Base-by-base conservation (phyloP, 2,797 vertebrate genomes). In the Oryzias sinensis region DNA sequence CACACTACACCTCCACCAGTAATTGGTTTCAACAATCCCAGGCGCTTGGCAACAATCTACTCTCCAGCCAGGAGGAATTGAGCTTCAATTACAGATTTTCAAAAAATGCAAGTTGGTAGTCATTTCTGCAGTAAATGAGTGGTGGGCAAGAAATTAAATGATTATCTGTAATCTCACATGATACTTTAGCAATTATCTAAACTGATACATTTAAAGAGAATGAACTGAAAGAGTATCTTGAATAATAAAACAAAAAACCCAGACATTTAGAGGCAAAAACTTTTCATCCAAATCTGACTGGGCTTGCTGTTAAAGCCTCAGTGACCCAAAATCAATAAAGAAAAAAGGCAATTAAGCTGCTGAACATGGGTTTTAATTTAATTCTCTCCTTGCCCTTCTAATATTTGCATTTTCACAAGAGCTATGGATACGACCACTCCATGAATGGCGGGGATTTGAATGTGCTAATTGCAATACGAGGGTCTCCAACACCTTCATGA, bases 41-140 rank as follows among this genome's bases (percentile, higher is more conserved):
- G 72, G 74, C 78, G 79, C 89, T 79, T 88, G 87, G 90, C 90
- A 92, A 92, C 88, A 4, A 74, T 76, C 68, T 52, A 44, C 48
- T 43, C 41, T 59, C 69, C 66, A 64, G 60, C 48, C 29, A 49
- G 57, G 79, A 81, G 53, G 74, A 84, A 71, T 68, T 58, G 79
- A 81, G 85, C 77, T 79, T 77, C 86, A 84, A 87, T 88, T 87
- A 84, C 56, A 64, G 76, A 37, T 54, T 33, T 37, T 13, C n/a
- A 77, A 76, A 72, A 72, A 59, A 55, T 62, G 46, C 56, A 56
- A 48, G 56, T 62, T 69, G 73, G 65, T 15, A 33, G 63, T 45
- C 42, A 53, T 61, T 65, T 78, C 44, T 33, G 33, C 57, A 29
- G 54, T 59, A 70, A 75, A 71, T 57, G 17, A 58, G 49, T 41